phyloP scores from a whole-genome alignment of 2,113 vertebrate genomes.

The pig (Sus scrofa) region T2T-Sscrofa CM000812.6:238001001-238001500 shows the following conservation, averaged over 20 bases:
- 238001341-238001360: not conserved
- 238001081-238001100: not conserved
- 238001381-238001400: not conserved
- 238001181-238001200: not conserved
- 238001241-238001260: not conserved
- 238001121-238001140: not conserved
- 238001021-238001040: not conserved
- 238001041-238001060: not conserved
- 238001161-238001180: not conserved
- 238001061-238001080: not conserved
- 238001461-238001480: not conserved
- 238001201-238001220: not conserved
- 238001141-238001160: not conserved
- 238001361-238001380: not conserved
- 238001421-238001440: not conserved
- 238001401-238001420: not conserved
- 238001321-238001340: not conserved
- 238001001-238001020: not conserved
- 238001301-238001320: not conserved
- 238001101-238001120: not conserved
- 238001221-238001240: not conserved
- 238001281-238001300: not conserved
- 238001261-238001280: not conserved
- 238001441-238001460: not conserved
- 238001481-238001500: not conserved